Evolutionary conservation across 2,113 vertebrate species (phyloP).

Genomic region (Benitochromis conjunctus): DNA sequence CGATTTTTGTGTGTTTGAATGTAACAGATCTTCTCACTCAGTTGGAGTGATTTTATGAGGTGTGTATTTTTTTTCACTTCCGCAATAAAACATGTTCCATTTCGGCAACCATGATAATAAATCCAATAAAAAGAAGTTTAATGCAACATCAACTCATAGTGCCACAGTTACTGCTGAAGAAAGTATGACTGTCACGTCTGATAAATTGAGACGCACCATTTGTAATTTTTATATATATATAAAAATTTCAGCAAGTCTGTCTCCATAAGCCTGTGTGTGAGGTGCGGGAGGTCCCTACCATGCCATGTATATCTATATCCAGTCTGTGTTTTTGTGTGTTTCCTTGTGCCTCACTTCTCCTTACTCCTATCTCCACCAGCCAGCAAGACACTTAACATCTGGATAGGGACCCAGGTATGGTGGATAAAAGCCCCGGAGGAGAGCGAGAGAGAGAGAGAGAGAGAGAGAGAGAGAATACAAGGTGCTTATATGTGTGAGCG

Average conservation of each 20-base stretch:
- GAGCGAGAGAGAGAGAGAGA: background rate
- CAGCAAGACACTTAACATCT: conserved; percentile 47
- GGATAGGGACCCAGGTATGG: conserved; percentile 28
- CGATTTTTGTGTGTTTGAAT: background rate
- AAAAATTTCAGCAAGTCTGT: conserved; percentile 15
- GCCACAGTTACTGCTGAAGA: background rate
- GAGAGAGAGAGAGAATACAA: background rate
- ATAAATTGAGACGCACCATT: conserved; percentile 22
- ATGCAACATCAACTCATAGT: conserved; percentile 29
- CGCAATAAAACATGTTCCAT: conserved; percentile 25
- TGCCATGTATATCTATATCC: background rate
- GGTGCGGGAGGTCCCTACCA: background rate
- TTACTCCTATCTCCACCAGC: conserved; percentile 27
- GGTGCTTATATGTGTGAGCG: background rate
- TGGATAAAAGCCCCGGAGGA: conserved; percentile 42
- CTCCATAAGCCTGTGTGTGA: background rate
- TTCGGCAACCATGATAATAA: conserved; percentile 14
- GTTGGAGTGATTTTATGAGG: background rate
- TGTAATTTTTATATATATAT: conserved; percentile 17
- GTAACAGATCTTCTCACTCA: background rate
- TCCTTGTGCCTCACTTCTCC: background rate
- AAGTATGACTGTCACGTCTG: conserved; percentile 7
- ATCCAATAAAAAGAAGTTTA: conserved; percentile 18
- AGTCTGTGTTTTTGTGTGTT: background rate
- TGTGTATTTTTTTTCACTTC: background rate